Percentiles rank a stretch among this genome's conserved stretches.
These are phyloP conservation scores for Podarcis muralis DNA, from an alignment of 2,113 vertebrate species.

Conservation along the genomic window DNA sequence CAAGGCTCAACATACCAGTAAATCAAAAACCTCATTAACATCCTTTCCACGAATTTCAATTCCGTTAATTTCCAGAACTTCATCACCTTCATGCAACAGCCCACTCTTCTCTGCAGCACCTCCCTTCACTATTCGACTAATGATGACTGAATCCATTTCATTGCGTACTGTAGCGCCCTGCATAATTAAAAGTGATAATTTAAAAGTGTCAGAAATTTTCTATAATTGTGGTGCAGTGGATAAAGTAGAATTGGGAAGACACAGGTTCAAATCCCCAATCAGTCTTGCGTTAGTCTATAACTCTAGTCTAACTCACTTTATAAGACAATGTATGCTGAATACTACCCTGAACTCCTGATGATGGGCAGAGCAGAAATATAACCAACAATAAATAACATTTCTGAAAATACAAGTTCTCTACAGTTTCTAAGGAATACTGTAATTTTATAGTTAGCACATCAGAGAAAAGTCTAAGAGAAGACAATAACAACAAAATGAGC, in stretches of 20 bases:
- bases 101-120: constrained; percentile 93
- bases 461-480: neutral
- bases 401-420: neutral
- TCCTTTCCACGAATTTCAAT: constrained; percentile 92
- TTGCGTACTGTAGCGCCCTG: constrained; percentile 96
- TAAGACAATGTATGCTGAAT: neutral
- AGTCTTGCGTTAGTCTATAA: neutral
- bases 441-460: neutral
- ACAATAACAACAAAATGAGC: neutral
- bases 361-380: neutral
- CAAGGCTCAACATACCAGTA: constrained; percentile 84
- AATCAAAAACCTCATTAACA: constrained; percentile 94
- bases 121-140: constrained; percentile 95
- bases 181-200: constrained; percentile 33
- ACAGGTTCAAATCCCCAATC: neutral
- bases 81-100: constrained; percentile 92
- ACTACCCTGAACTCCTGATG: neutral
- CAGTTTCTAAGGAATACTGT: neutral
- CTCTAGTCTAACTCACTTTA: neutral
- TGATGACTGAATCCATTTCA: constrained; percentile 93
- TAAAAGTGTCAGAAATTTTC: constrained; percentile 28
- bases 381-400: neutral
- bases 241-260: neutral
- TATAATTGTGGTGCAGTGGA: neutral
- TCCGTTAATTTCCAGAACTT: constrained; percentile 94